phyloP scores from a whole-genome alignment of 2,797 vertebrate species.

The Sebastolobus altivelis region DNA sequence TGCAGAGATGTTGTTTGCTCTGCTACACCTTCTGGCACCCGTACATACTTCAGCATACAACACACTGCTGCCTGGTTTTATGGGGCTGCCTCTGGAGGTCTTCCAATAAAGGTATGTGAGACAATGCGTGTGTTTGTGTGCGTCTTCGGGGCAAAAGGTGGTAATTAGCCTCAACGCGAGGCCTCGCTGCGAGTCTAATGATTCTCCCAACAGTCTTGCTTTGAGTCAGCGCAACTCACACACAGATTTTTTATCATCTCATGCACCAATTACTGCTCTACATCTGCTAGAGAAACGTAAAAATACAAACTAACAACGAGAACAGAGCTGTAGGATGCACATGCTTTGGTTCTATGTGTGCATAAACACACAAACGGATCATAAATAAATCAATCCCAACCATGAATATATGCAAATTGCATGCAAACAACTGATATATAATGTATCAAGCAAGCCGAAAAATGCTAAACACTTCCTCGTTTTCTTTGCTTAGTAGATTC shows the following conservation, averaged over 20 bases:
- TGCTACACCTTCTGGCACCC: conserved; percentile 58
- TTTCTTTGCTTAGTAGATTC: conserved; percentile 2
- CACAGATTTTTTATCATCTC: conserved; percentile 22
- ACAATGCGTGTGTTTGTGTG: conserved; percentile 37
- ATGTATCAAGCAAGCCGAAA: conserved; percentile 1
- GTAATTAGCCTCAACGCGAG: conserved; percentile 67
- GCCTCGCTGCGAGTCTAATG: conserved; percentile 65
- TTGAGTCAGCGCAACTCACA: conserved; percentile 47
- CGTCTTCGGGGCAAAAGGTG: conserved; percentile 63
- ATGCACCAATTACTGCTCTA: conserved; percentile 57
- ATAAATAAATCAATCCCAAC: conserved; percentile 30
- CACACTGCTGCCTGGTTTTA: conserved; percentile 52
- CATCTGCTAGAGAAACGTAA: conserved; percentile 50
- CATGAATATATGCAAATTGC: conserved; percentile 13
- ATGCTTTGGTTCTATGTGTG: neutral
- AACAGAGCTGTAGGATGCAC: conserved; percentile 7
- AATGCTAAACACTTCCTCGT: neutral
- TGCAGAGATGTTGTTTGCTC: conserved; percentile 52
- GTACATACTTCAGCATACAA: conserved; percentile 19
- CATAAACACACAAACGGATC: conserved; percentile 26
- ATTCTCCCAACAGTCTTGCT: conserved; percentile 58
- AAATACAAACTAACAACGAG: conserved; percentile 8
- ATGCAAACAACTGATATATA: conserved; percentile 27
- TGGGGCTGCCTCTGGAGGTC: conserved; percentile 35
- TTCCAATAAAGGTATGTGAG: conserved; percentile 46